Evolutionary conservation across 1,140 invertebrate genomes (phyloP).

Genomic region (Papilio xuthus): DNA sequence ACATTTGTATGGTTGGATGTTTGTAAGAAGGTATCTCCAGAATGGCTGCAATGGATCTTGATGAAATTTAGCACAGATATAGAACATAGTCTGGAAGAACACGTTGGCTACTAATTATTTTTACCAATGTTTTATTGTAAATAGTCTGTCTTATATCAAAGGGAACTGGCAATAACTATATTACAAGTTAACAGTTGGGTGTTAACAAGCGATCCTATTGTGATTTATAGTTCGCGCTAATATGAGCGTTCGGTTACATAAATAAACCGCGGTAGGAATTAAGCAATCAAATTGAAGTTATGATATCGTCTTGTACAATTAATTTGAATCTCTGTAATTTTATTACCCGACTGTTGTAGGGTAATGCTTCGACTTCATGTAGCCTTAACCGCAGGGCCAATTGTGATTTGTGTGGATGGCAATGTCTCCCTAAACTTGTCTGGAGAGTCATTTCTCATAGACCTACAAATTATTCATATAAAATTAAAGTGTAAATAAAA

Average conservation of each 20-base stretch:
- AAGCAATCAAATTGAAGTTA: slow-evolving; percentile 3
- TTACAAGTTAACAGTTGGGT: slow-evolving; percentile 8
- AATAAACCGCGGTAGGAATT: not conserved
- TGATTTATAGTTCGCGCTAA: slow-evolving; percentile 13
- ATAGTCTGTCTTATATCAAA: not conserved
- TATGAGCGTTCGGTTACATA: not conserved
- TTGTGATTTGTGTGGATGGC: too few species aligned
- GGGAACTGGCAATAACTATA: not conserved
- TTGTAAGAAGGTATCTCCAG: too few species aligned
- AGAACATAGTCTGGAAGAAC: too few species aligned
- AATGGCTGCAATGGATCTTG: too few species aligned
- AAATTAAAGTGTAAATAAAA: not conserved
- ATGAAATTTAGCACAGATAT: too few species aligned
- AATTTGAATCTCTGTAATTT: not conserved
- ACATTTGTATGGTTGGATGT: too few species aligned
- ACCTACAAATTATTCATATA: not conserved
- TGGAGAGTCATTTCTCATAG: not conserved
- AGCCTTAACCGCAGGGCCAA: too few species aligned
- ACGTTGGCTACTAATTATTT: too few species aligned
- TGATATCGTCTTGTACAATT: not conserved
- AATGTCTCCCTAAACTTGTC: too few species aligned
- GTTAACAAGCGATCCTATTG: slow-evolving; percentile 17
- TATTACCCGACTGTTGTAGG: not conserved
- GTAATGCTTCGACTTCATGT: too few species aligned
- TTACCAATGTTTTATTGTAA: not conserved